A percentile compares a stretch with the other conserved stretches of the same genome.
Conservation (phyloP, 2,888 invertebrate species). For the Epicampocera succincta region DNA sequence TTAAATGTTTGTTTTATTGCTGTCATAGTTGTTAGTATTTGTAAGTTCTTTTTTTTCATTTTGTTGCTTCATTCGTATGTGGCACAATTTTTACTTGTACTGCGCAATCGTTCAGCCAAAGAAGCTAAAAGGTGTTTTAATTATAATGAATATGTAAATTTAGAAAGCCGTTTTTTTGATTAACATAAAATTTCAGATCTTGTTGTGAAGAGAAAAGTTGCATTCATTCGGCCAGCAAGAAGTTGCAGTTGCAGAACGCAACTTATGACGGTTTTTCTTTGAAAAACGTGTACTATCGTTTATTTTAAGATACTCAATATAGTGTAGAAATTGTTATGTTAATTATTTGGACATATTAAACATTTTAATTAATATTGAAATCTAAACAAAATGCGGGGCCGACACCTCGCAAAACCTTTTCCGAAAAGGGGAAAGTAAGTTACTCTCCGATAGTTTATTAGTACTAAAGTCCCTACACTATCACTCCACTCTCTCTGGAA, state of each 20-base stretch:
- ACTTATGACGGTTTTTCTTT: background rate
- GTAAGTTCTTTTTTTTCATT: slow-evolving; percentile 14
- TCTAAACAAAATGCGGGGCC: too few species aligned
- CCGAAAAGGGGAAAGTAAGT: too few species aligned
- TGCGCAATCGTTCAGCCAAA: slow-evolving; percentile 21
- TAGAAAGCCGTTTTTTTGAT: slow-evolving; percentile 74
- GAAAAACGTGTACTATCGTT: too few species aligned
- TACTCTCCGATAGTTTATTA: too few species aligned
- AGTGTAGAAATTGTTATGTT: too few species aligned
- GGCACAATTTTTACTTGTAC: slow-evolving; percentile 72
- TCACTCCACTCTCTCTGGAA: too few species aligned
- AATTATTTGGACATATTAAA: too few species aligned
- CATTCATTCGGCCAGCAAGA: background rate
- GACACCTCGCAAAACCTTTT: too few species aligned
- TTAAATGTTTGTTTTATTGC: slow-evolving; percentile 23
- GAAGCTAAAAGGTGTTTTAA: slow-evolving; percentile 61
- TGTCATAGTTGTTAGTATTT: slow-evolving; percentile 9
- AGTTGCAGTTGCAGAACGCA: slow-evolving; percentile 15
- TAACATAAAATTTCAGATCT: slow-evolving; percentile 7
- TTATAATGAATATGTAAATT: slow-evolving; percentile 77
- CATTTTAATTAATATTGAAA: too few species aligned
- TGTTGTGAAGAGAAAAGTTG: slow-evolving; percentile 1
- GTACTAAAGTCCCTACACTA: too few species aligned
- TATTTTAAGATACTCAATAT: too few species aligned
- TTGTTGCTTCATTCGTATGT: slow-evolving; percentile 62